These are phyloP conservation scores for Microctonus hyperodae DNA, from an alignment of 2,888 invertebrate genomes.

Conservation along the genomic window DNA sequence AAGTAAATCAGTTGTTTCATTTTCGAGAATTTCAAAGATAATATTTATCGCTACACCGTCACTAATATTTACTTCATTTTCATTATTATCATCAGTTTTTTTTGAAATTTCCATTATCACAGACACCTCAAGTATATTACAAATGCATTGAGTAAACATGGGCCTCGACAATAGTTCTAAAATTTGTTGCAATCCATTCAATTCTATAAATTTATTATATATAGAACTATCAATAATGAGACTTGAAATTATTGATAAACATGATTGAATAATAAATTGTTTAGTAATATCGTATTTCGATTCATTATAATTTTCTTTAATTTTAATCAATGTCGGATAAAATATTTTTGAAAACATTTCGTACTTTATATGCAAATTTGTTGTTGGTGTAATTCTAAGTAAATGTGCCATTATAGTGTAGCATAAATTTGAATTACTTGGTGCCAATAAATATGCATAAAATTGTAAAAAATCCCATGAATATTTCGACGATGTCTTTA, in stretches of 20 bases:
- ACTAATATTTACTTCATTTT: conserved; percentile 21
- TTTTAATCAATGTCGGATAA: conserved; percentile 63
- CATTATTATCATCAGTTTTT: conserved; percentile 48
- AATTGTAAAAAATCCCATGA: conserved; percentile 69
- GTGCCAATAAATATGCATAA: conserved; percentile 67
- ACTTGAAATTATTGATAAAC: conserved; percentile 69
- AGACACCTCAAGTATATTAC: conserved; percentile 69
- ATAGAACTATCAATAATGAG: conserved; percentile 67
- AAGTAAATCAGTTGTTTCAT: conserved; percentile 49
- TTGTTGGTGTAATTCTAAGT: conserved; percentile 67
- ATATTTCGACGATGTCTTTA: conserved; percentile 47
- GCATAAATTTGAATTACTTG: conserved; percentile 67
- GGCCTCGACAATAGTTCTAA: conserved; percentile 66
- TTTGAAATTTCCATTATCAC: conserved; percentile 70
- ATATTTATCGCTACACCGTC: conserved; percentile 46
- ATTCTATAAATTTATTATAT: conserved; percentile 69
- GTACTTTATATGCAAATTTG: conserved; percentile 66
- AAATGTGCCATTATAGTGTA: conserved; percentile 69
- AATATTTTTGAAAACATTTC: conserved; percentile 70
- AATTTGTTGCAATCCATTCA: conserved; percentile 68
- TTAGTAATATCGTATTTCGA: conserved; percentile 62
- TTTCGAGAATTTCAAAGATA: conserved; percentile 50
- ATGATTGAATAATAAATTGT: conserved; percentile 69
- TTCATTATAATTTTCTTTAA: conserved; percentile 54
- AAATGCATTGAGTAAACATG: conserved; percentile 69